Conservation (phyloP, 2,888 invertebrate genomes). For the Deroplatys truncata region DNA sequence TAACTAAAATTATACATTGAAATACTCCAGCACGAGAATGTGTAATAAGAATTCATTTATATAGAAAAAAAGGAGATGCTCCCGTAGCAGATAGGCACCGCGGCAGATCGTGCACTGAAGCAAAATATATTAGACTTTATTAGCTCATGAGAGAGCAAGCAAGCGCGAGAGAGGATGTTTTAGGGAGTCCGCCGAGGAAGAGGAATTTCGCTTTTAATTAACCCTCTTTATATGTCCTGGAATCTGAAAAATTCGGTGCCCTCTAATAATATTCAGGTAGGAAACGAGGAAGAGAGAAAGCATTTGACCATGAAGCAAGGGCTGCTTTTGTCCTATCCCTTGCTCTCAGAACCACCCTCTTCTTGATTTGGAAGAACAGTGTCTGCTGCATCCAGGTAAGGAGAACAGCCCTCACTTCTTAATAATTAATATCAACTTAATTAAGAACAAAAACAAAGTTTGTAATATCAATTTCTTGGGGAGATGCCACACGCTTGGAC, state of each 20-base stretch:
- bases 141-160: constrained; percentile 22
- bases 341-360: background rate
- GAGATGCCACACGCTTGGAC: too few species aligned
- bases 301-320: constrained; percentile 7
- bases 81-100: background rate
- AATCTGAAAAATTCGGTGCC: constrained; percentile 15
- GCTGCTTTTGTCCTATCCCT: background rate
- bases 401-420: background rate
- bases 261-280: constrained; percentile 15
- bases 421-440: background rate
- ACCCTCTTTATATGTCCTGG: constrained; percentile 16
- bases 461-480: too few species aligned
- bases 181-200: constrained; percentile 6
- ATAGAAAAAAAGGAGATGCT: constrained; percentile 11
- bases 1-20: constrained; percentile 23
- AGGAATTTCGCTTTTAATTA: constrained; percentile 16
- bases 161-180: background rate
- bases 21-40: constrained; percentile 20
- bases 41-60: constrained; percentile 29
- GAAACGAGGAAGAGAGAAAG: background rate
- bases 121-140: constrained; percentile 30
- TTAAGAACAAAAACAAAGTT: too few species aligned
- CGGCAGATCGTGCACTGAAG: constrained; percentile 7
- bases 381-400: background rate
- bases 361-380: background rate